A percentile compares a stretch with the other conserved stretches of the same genome.
Conservation (phyloP, 1,140 invertebrate genomes). For the Meloidogyne floridensis region DNA sequence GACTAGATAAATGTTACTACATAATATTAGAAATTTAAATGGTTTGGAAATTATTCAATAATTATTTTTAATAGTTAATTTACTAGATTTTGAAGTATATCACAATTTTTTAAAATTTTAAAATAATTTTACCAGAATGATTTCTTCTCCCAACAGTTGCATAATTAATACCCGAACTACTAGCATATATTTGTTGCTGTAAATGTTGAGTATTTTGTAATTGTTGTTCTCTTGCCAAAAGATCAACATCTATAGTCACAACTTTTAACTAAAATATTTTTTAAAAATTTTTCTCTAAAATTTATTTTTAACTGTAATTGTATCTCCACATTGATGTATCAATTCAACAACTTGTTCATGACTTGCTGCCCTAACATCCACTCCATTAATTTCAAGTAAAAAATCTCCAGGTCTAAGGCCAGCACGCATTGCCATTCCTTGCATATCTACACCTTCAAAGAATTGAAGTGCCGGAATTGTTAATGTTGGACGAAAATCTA, state of each 20-base stretch:
- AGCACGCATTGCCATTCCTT: constrained; percentile 92
- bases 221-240: not conserved
- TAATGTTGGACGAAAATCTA: constrained; percentile 73
- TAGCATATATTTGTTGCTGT: constrained; percentile 11
- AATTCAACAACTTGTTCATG: constrained; percentile 94
- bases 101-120: too few species aligned
- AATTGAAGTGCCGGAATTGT: constrained; percentile 90
- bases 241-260: constrained; percentile 56
- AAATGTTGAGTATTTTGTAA: not conserved
- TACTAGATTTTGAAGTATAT: too few species aligned
- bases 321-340: constrained; percentile 86
- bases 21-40: too few species aligned
- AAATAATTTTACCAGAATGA: constrained; percentile 44
- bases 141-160: constrained; percentile 50
- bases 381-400: constrained; percentile 91
- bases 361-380: constrained; percentile 84
- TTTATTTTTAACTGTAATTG: constrained; percentile 77
- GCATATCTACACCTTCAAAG: constrained; percentile 92
- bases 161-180: not conserved
- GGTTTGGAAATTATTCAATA: too few species aligned
- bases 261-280: constrained; percentile 47
- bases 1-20: too few species aligned
- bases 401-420: constrained; percentile 92
- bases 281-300: not conserved
- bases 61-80: too few species aligned